Base-by-base conservation (phyloP, 2,113 vertebrate genomes). In the Phainopepla nitens region DNA sequence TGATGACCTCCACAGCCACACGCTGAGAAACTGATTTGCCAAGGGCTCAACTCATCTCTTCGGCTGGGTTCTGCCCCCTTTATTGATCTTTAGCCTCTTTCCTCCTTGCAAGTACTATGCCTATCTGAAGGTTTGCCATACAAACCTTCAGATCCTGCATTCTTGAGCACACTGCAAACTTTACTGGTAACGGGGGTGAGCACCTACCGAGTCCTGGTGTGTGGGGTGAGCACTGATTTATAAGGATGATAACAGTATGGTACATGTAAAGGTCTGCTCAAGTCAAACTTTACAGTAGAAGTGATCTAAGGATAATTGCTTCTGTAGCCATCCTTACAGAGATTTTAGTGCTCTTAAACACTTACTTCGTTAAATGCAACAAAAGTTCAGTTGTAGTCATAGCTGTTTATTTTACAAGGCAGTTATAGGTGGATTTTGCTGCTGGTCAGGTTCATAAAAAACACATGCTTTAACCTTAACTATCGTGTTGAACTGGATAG, bases 291-390 rank as follows among this genome's bases (percentile, higher is more conserved):
- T 81, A 81, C 49, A 85, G 80, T 68, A 80, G 31, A 56, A 68
- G 41, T 57, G 85, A 88, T 87, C 88, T 93, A 82, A 91, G 71
- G 73, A 65, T 95, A 93, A 98, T 98, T 98, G 96, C 82, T 98
- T 98, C 98, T 98, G 98, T 94, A 94, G 96, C 62, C 94, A 98
- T 93, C 68, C 93, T 96, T 94, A 93, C 85, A 95, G 96, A 96
- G 95, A 85, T 94, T 94, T 89, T 95, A 94, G 91, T 69, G 58
- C 64, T 69, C 82, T 92, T 92, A 95, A 87, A 87, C 82, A 95
- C 92, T 96, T 97, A 93, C 96, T 94, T 97, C 93, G 68, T 86
- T 94, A 94, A 95, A 82, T 69, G 45, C 58, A 93, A 82, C 93
- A 84, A 94, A 97, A 96, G 94, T 97, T 96, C 92, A 78, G 72